phyloP scores from a whole-genome alignment of 1,140 invertebrate genomes.

The Drosophila truncata region DNA sequence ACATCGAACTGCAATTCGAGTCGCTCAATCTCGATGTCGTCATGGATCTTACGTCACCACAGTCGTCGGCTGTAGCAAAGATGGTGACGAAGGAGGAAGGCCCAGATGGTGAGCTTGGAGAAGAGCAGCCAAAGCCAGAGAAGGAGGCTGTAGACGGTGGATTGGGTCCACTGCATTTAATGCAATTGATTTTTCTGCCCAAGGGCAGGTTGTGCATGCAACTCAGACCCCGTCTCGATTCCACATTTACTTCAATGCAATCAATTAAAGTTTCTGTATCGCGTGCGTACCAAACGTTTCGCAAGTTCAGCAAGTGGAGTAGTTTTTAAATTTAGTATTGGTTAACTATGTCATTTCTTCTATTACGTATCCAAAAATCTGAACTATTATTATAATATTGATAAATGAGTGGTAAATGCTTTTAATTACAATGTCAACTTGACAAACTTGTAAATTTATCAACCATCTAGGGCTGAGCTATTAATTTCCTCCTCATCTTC shows the following conservation, averaged over 20 bases:
- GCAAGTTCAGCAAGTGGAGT: not conserved
- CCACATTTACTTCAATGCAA: slow-evolving; percentile 12
- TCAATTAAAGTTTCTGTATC: slow-evolving; percentile 8
- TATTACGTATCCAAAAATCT: not conserved
- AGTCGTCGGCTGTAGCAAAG: slow-evolving; percentile 2
- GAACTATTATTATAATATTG: not conserved
- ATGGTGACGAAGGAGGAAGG: slow-evolving; percentile 15
- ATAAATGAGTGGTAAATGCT: too few species aligned
- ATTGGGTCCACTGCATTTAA: slow-evolving; percentile 66
- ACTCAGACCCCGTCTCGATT: slow-evolving; percentile 1
- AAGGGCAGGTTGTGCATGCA: slow-evolving; percentile 65
- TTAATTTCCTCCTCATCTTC: too few species aligned
- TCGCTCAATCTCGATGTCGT: slow-evolving; percentile 24
- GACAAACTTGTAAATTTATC: too few species aligned
- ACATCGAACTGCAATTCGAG: slow-evolving; percentile 62
- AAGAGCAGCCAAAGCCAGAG: slow-evolving; percentile 9
- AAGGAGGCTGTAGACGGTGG: slow-evolving; percentile 16
- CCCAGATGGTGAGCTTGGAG: slow-evolving; percentile 4
- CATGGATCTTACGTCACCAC: slow-evolving; percentile 65
- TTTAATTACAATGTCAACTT: too few species aligned
- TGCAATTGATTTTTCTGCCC: slow-evolving; percentile 79
- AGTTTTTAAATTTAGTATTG: not conserved
- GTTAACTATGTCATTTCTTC: not conserved
- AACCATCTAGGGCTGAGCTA: too few species aligned
- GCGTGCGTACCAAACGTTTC: slow-evolving; percentile 1